phyloP scores from a whole-genome alignment of 1,140 invertebrate genomes.

The Mamestra configurata region DNA sequence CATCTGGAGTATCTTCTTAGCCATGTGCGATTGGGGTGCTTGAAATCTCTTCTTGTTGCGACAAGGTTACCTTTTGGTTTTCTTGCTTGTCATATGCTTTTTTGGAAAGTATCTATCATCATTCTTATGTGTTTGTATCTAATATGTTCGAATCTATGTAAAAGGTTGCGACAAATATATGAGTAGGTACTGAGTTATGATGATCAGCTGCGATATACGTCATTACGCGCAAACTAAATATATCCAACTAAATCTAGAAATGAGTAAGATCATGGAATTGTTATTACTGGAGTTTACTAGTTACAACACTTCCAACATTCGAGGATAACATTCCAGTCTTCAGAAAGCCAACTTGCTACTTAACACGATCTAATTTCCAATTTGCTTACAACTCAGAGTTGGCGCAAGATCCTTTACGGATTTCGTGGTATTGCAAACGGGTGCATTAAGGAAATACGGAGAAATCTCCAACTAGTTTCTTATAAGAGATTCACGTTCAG shows the following conservation, averaged over 20 bases:
- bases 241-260: conserved; percentile 34
- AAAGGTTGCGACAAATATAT: conserved; percentile 30
- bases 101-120: too few relatives aligned
- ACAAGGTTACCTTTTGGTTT: background rate
- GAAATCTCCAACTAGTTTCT: conserved; percentile 34
- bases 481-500: conserved; percentile 3
- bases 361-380: conserved; percentile 48
- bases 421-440: conserved; percentile 40
- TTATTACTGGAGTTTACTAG: conserved; percentile 16
- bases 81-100: background rate
- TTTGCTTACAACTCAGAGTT: conserved; percentile 46
- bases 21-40: background rate
- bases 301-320: conserved; percentile 5
- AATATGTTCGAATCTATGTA: background rate
- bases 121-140: too few relatives aligned
- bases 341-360: conserved; percentile 51
- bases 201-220: conserved; percentile 45
- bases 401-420: conserved; percentile 45
- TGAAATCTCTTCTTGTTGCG: background rate
- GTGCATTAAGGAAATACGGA: conserved; percentile 43
- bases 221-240: conserved; percentile 43
- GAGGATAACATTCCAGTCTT: conserved; percentile 15
- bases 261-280: conserved; percentile 40
- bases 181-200: conserved; percentile 37
- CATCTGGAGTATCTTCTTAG: background rate